Conservation (phyloP, 2,113 vertebrate species). For the Cairina moschata region DNA sequence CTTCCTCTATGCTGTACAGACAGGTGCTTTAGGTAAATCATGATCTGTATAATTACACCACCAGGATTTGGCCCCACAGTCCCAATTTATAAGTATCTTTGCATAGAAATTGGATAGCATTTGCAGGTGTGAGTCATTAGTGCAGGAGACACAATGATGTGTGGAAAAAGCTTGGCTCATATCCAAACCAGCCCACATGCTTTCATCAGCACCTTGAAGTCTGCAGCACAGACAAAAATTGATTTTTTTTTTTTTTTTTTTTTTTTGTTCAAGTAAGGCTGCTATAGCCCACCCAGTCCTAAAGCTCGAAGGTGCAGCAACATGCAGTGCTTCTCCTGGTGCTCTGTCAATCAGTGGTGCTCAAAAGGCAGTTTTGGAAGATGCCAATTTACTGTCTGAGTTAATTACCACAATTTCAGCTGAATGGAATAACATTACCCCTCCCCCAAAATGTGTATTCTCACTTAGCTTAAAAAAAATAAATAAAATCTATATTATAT, state of each 20-base stretch:
- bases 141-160: slow-evolving; percentile 65
- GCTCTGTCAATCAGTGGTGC: neutral
- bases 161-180: slow-evolving; percentile 48
- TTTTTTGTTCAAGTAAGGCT: neutral
- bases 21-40: neutral
- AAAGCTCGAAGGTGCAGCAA: neutral
- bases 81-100: slow-evolving; percentile 51
- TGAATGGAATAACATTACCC: neutral
- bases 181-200: slow-evolving; percentile 49
- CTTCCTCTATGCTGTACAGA: neutral
- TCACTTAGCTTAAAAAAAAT: neutral
- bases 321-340: neutral
- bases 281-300: neutral
- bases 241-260: neutral
- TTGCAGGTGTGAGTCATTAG: slow-evolving; percentile 67
- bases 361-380: slow-evolving; percentile 5
- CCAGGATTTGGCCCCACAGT: neutral
- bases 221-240: neutral
- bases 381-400: neutral
- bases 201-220: slow-evolving; percentile 57
- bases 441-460: neutral
- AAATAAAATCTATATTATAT: neutral
- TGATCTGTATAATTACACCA: neutral
- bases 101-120: slow-evolving; percentile 48
- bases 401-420: neutral